Percentiles rank a stretch among this genome's conserved stretches.
phyloP scores from a whole-genome alignment of 2,888 invertebrate species.

The Yponomeuta cagnagella region DNA sequence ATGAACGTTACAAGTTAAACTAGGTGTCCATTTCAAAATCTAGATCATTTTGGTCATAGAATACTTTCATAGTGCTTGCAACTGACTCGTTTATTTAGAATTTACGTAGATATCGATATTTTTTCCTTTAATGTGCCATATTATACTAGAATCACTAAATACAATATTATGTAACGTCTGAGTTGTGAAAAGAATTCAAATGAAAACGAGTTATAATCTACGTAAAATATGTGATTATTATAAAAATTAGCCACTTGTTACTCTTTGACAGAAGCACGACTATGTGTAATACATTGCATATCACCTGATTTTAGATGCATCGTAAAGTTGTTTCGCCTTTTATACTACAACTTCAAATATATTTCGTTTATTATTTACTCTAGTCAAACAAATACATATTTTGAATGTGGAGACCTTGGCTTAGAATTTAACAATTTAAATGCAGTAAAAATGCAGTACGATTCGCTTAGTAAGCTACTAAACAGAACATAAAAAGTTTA shows the following conservation, averaged over 20 bases:
- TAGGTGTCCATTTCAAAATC: no score
- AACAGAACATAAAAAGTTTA: not conserved
- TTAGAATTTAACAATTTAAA: not conserved
- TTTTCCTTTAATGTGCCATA: slow-evolving; percentile 65
- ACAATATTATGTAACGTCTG: slow-evolving; percentile 51
- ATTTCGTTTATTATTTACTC: slow-evolving; percentile 7
- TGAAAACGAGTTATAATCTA: slow-evolving; percentile 60
- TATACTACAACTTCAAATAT: slow-evolving; percentile 35
- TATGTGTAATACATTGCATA: slow-evolving; percentile 67
- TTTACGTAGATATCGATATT: slow-evolving; percentile 31
- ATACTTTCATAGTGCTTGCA: not conserved
- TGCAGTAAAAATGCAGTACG: not conserved
- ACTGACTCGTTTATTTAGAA: slow-evolving; percentile 27
- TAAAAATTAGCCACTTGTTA: slow-evolving; percentile 64
- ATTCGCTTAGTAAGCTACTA: not conserved
- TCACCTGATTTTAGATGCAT: slow-evolving; percentile 38
- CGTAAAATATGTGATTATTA: slow-evolving; percentile 70
- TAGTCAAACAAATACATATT: slow-evolving; percentile 9
- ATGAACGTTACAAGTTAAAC: no score
- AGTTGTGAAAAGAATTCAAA: slow-evolving; percentile 70
- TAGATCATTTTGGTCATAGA: no score
- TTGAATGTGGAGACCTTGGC: not conserved
- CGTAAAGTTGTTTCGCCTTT: slow-evolving; percentile 35
- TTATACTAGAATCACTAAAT: slow-evolving; percentile 36
- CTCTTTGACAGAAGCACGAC: slow-evolving; percentile 58